Evolutionary conservation across 2,888 invertebrate genomes (phyloP).

Genomic region (Amphipyra berbera): DNA sequence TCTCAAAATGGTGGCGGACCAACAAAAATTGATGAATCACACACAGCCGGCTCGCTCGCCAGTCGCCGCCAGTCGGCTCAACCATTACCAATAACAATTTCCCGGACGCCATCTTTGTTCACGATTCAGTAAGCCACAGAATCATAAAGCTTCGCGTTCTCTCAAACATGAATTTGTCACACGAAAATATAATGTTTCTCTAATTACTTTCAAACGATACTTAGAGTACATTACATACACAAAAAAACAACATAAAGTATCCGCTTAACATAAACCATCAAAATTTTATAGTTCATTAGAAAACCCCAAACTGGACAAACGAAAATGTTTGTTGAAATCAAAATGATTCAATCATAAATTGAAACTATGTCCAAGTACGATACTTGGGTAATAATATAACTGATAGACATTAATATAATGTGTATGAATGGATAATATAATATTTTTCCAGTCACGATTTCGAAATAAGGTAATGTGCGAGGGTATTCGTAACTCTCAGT

Average conservation of each 20-base stretch:
- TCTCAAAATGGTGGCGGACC: slow-evolving; percentile 66
- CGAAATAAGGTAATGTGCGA: slow-evolving; percentile 77
- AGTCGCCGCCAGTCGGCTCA: slow-evolving; percentile 52
- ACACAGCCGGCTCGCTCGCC: slow-evolving; percentile 55
- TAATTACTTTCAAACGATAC: slow-evolving; percentile 34
- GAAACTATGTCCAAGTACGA: slow-evolving; percentile 54
- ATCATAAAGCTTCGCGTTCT: slow-evolving; percentile 57
- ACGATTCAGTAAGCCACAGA: slow-evolving; percentile 73
- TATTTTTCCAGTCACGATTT: slow-evolving; percentile 76
- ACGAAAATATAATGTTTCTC: slow-evolving; percentile 33
- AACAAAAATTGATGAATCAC: slow-evolving; percentile 79
- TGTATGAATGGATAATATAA: slow-evolving; percentile 66
- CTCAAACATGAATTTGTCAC: slow-evolving; percentile 54
- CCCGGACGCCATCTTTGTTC: slow-evolving; percentile 79
- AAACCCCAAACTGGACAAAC: slow-evolving; percentile 30
- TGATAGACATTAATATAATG: slow-evolving; percentile 64
- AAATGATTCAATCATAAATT: slow-evolving; percentile 62
- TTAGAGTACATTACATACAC: slow-evolving; percentile 9
- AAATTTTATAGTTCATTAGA: slow-evolving; percentile 48
- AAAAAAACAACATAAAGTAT: slow-evolving; percentile 6
- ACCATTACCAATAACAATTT: slow-evolving; percentile 80
- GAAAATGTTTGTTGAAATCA: slow-evolving; percentile 36
- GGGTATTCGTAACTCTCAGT: slow-evolving; percentile 77
- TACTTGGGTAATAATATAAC: slow-evolving; percentile 51
- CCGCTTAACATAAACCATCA: slow-evolving; percentile 16